Percentiles rank a stretch among this genome's conserved stretches.
These are phyloP conservation scores for Hippoglossus hippoglossus DNA, from an alignment of 2,797 vertebrate genomes.

Conservation along the genomic window DNA sequence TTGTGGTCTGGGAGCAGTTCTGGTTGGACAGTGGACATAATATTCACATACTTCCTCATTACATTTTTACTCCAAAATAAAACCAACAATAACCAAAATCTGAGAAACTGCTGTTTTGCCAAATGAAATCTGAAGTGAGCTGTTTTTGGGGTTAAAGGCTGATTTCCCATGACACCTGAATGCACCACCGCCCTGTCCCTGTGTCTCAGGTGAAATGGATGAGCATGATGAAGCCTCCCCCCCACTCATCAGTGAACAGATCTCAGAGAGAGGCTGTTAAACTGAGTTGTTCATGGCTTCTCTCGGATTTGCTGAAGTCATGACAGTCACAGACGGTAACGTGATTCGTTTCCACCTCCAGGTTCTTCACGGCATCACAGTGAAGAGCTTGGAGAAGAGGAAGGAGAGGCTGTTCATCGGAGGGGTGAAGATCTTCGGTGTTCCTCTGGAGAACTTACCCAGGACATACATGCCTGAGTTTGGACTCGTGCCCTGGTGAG, in stretches of 20 bases:
- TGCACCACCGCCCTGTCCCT: constrained; percentile 41
- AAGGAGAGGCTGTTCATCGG: constrained; percentile 38
- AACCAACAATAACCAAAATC: neutral
- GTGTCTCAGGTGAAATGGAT: constrained; percentile 68
- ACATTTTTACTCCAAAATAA: too few relatives aligned
- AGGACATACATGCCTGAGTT: constrained; percentile 85
- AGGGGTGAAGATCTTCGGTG: constrained; percentile 87
- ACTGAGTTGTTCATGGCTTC: too few relatives aligned
- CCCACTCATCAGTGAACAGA: neutral
- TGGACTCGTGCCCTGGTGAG: constrained; percentile 90
- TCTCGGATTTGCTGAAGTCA: constrained; percentile 15
- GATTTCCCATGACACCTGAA: constrained; percentile 45
- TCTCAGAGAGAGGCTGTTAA: neutral
- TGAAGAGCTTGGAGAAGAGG: constrained; percentile 75
- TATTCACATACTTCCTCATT: too few relatives aligned
- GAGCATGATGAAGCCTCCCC: constrained; percentile 36
- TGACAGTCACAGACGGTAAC: constrained; percentile 65
- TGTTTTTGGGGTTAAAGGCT: neutral
- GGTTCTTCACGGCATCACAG: constrained; percentile 83
- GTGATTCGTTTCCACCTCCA: constrained; percentile 84
- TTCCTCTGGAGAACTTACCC: constrained; percentile 82
- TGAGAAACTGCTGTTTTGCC: neutral
- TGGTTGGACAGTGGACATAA: too few relatives aligned
- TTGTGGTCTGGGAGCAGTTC: too few relatives aligned
- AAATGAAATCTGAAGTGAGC: neutral